Percentiles rank a stretch among this genome's conserved stretches.
These are phyloP conservation scores for Agrochola macilenta DNA, from an alignment of 2,888 invertebrate genomes.

Conservation along the genomic window DNA sequence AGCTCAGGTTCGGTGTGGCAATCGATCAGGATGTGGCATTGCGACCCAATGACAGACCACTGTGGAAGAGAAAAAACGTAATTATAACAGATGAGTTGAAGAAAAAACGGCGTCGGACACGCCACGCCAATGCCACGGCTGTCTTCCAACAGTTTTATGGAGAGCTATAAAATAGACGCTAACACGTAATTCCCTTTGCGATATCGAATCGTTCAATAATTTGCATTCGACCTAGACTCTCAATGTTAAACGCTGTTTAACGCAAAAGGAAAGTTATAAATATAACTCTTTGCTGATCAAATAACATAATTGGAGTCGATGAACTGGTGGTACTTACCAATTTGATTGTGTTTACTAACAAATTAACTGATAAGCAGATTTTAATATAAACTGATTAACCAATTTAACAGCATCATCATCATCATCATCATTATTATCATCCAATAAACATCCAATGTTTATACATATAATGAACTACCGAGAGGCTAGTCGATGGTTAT, in stretches of 20 bases:
- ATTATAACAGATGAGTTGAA: constrained; percentile 71
- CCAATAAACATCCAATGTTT: not conserved
- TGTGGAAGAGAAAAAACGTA: constrained; percentile 68
- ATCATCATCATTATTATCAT: too few relatives aligned
- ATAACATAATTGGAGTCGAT: constrained; percentile 35
- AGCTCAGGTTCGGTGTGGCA: constrained; percentile 69
- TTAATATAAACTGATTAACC: not conserved
- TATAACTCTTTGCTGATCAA: constrained; percentile 40
- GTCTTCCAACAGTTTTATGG: constrained; percentile 67
- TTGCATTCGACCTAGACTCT: constrained; percentile 72
- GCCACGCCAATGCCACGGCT: constrained; percentile 74
- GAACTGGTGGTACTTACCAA: constrained; percentile 30
- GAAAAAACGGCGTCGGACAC: constrained; percentile 69
- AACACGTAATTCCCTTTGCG: constrained; percentile 61
- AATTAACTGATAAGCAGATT: not conserved
- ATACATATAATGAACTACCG: not conserved
- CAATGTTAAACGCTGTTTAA: constrained; percentile 67
- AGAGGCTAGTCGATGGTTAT: not conserved
- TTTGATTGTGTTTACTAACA: not conserved
- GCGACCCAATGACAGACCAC: constrained; percentile 61
- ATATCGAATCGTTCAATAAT: constrained; percentile 63
- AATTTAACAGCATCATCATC: not conserved
- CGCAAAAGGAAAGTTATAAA: constrained; percentile 66
- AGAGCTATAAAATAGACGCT: constrained; percentile 64
- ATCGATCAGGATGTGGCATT: constrained; percentile 76